phyloP scores from a whole-genome alignment of 2,113 vertebrate genomes.

The Dicaeum eximium region DNA sequence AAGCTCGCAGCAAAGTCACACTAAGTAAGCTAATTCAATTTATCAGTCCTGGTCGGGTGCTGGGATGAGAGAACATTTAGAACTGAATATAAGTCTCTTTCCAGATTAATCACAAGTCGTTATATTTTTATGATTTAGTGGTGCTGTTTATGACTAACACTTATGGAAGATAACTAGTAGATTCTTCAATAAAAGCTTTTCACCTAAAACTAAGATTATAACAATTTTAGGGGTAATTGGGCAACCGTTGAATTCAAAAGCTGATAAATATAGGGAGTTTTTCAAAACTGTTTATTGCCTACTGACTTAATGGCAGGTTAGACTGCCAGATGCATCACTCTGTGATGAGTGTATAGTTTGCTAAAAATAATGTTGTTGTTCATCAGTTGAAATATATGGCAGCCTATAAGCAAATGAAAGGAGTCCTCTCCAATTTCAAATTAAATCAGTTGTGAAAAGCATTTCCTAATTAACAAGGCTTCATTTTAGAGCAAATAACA shows the following conservation, averaged over 20 bases:
- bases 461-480: neutral
- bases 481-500: neutral
- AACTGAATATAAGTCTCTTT: neutral
- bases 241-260: neutral
- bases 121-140: conserved; percentile 41
- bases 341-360: neutral
- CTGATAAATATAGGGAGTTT: conserved; percentile 11
- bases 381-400: neutral
- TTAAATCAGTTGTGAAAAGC: neutral
- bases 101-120: conserved; percentile 43
- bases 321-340: neutral
- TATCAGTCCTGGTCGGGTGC: neutral
- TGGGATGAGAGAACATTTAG: conserved; percentile 30
- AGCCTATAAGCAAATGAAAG: neutral
- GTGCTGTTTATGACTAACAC: conserved; percentile 38
- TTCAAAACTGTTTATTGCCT: neutral
- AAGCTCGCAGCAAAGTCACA: neutral
- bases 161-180: conserved; percentile 18
- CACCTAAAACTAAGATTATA: conserved; percentile 39
- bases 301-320: conserved; percentile 42
- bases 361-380: neutral
- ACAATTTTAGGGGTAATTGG: conserved; percentile 49
- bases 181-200: conserved; percentile 27
- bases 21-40: conserved; percentile 38
- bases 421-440: neutral